phyloP scores from a whole-genome alignment of 2,113 vertebrate species.

The Formicarius rufipectus region DNA sequence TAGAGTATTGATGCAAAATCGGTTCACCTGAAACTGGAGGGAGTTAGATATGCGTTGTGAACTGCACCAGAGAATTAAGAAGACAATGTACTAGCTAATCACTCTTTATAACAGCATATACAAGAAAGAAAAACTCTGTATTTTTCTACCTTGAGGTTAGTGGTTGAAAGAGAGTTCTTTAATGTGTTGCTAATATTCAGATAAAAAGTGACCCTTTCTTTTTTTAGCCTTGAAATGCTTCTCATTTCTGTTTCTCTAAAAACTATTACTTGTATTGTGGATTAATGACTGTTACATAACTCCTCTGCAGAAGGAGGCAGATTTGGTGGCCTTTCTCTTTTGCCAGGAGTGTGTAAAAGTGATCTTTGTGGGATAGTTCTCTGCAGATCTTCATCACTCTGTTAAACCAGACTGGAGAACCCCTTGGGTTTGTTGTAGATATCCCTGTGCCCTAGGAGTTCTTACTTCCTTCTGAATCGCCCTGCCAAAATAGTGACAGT shows the following conservation, averaged over 20 bases:
- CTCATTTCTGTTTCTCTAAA: background rate
- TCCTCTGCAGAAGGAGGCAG: background rate
- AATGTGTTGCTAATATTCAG: background rate
- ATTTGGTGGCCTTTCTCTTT: background rate
- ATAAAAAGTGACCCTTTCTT: background rate
- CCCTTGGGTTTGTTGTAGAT: accelerated
- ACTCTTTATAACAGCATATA: background rate
- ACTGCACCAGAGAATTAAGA: background rate
- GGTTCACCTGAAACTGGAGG: background rate
- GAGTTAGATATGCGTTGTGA: background rate
- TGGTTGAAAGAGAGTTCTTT: background rate
- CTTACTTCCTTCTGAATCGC: accelerated
- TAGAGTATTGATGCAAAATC: background rate
- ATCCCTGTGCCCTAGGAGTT: background rate
- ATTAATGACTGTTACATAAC: background rate
- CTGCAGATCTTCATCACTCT: background rate
- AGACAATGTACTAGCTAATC: background rate
- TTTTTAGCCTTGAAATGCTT: background rate
- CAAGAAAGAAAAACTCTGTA: background rate
- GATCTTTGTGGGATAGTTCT: background rate
- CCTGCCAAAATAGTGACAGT: background rate
- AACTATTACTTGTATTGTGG: background rate
- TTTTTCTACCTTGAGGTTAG: background rate
- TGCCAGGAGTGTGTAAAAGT: background rate
- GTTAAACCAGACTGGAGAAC: background rate